Evolutionary conservation across 2,797 vertebrate species (phyloP), one percentile per base, ranked within the genome.

Genomic region (Gila robusta): DNA sequence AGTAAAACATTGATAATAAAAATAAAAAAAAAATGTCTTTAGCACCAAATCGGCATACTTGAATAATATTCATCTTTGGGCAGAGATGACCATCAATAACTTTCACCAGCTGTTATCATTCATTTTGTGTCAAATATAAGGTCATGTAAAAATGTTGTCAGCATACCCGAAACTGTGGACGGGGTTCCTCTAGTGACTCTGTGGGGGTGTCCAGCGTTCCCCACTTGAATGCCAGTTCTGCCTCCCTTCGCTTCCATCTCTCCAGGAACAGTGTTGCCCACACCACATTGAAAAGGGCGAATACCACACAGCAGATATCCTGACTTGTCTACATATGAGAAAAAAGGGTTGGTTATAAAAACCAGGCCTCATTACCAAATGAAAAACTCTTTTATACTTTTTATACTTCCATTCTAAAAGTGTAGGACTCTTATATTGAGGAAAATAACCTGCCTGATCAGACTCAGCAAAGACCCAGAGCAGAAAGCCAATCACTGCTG

Each of bases 241-340:
- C 97, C 2, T 97, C 97, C 8, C 97, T 95, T 83, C 97, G 96
- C 87, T 99, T 99, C 98, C 98, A 99, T 76, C 98, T 96, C 93
- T 99, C 98, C 87, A 99, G 93, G 91, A 99, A 99, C 69, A 99
- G 93, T 0, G 98, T 99, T 89, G 98, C 96, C 98, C 98, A 99
- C 89, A 99, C 95, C 88, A 99, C 98, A 1, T 99, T 99, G 95
- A 99, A 99, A 84, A 99, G 94, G 0, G 98, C 98, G 5, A 99
- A 99, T 90, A 98, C 96, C 91, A 99, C 98, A 3, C 97, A 98
- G 94, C 97, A 99, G 90, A 99, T 97, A 91, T 99, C 98, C 72
- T 97, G 97, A 92, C 98, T 99, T 28, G 97, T 99, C 98, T 99
- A 93, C 44, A 52, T 80, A 72, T 72, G 35, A 9, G 52, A 74